Conservation (phyloP, 2,888 invertebrate genomes). For the Metallyticus violacea region DNA sequence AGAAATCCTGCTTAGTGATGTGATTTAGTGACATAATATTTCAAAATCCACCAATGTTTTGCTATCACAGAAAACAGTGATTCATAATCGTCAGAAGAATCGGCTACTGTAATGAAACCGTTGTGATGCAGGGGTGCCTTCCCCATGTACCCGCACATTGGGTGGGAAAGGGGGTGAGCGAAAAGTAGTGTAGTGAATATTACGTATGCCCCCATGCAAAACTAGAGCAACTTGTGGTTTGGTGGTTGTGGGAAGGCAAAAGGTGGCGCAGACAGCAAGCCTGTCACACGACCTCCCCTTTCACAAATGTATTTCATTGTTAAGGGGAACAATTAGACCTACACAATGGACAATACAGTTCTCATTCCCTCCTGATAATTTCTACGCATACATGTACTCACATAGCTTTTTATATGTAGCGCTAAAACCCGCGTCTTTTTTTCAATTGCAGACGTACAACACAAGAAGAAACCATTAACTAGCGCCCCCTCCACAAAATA, state of each 20-base stretch:
- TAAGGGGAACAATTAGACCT: conserved; percentile 1
- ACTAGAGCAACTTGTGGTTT: conserved; percentile 10
- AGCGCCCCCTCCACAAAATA: not conserved
- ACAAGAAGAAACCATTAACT: not conserved
- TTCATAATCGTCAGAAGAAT: not conserved
- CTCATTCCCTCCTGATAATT: not conserved
- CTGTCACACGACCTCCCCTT: not conserved
- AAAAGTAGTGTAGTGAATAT: not conserved
- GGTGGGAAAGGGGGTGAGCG: not conserved
- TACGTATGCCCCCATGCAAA: not conserved
- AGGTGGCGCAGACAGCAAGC: not conserved
- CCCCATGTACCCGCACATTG: not conserved
- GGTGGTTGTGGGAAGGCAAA: conserved; percentile 14
- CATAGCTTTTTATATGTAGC: not conserved
- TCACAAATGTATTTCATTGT: not conserved
- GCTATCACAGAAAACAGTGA: not conserved
- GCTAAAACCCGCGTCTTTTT: not conserved
- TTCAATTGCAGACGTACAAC: not conserved
- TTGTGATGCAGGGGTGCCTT: not conserved
- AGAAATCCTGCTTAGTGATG: too few species aligned
- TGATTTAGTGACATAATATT: too few species aligned
- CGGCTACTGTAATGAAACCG: not conserved
- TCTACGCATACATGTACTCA: not conserved
- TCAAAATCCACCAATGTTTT: not conserved
- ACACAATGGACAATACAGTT: not conserved